Evolutionary conservation across 2,888 invertebrate genomes (phyloP).

Genomic region (Therioaphis trifolii): DNA sequence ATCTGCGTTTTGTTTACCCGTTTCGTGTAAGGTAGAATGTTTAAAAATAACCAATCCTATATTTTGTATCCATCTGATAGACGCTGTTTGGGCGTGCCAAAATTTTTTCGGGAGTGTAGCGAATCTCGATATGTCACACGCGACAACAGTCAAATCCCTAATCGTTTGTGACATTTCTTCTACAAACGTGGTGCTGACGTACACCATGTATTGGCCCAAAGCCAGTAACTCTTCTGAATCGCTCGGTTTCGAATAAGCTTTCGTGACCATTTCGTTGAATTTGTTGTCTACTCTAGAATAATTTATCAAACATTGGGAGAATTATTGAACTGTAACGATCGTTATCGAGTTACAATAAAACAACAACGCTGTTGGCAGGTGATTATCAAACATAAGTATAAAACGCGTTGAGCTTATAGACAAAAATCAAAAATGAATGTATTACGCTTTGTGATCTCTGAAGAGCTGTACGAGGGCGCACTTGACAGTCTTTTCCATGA

Average conservation of each 20-base stretch:
- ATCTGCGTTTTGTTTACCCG: slow-evolving; percentile 85
- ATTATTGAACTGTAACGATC: background rate
- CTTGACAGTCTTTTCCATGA: slow-evolving; percentile 54
- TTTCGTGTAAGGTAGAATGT: slow-evolving; percentile 75
- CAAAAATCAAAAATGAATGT: background rate
- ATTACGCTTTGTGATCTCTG: slow-evolving; percentile 33
- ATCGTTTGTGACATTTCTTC: slow-evolving; percentile 78
- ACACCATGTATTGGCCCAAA: slow-evolving; percentile 82
- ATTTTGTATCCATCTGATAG: slow-evolving; percentile 84
- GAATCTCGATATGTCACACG: background rate
- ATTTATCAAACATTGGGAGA: background rate
- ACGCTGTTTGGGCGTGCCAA: slow-evolving; percentile 80
- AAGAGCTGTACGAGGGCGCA: slow-evolving; percentile 53
- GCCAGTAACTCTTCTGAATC: slow-evolving; percentile 85
- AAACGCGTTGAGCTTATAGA: background rate
- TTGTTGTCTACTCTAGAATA: slow-evolving; percentile 68
- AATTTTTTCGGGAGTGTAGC: slow-evolving; percentile 81
- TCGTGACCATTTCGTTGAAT: slow-evolving; percentile 78
- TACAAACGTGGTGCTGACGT: slow-evolving; percentile 80
- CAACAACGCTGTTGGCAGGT: too few species aligned
- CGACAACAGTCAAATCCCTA: slow-evolving; percentile 74
- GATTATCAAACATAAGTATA: background rate
- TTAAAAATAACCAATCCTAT: slow-evolving; percentile 79
- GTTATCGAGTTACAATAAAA: background rate
- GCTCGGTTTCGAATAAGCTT: slow-evolving; percentile 79